Base-by-base conservation (phyloP, 2,888 invertebrate species). In the Temnothorax ravouxi region DNA sequence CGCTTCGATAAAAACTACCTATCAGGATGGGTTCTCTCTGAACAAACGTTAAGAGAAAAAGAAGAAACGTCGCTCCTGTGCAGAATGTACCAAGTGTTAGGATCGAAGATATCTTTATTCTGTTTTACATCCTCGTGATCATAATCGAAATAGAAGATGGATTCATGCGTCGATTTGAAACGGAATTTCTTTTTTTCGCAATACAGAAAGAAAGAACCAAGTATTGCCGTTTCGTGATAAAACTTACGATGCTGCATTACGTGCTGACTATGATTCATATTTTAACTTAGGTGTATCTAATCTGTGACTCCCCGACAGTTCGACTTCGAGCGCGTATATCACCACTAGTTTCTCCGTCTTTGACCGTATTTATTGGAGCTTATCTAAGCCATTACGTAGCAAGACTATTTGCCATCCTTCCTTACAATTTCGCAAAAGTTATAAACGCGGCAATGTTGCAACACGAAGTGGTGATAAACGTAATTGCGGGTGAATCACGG, bases 251-350 rank as follows among this genome's bases (percentile, higher is more conserved):
- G 59, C 47, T 80, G 59, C 72, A 15, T 66, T 79, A 79, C 8
- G 71, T 79, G 69, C 69, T 56, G 77, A 71, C 59, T 71, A 59
- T 59, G 54, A 69, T 29, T 56, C 56, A 47, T 79, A 59, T 59
- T 61, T 47, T 71, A 80, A 80, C 72, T 71, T 61, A 50, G n/a
- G 18, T 79, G 34, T 59, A 59, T 71, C 71, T 80, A 80, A 80
- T 71, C 59, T 34, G 72, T 50, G 72, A 71, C 72, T 80, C 59
- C 59, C 21, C 34, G 66, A 67, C 18, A n/a, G 15, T 77, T 77
- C 15, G n/a, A 15, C 41, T 71, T 59, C 34, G 8, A 54, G 34
- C 72, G 9, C 38, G 50, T 61, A 18, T 50, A 71, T 71, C 79
- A 69, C 34, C 59, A 71, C 47, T 1, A 59, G n/a, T 67, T 29